Percentiles rank a stretch among this genome's conserved stretches.
Evolutionary conservation across 2,888 invertebrate species (phyloP).

Genomic region (Erebia aethiops): DNA sequence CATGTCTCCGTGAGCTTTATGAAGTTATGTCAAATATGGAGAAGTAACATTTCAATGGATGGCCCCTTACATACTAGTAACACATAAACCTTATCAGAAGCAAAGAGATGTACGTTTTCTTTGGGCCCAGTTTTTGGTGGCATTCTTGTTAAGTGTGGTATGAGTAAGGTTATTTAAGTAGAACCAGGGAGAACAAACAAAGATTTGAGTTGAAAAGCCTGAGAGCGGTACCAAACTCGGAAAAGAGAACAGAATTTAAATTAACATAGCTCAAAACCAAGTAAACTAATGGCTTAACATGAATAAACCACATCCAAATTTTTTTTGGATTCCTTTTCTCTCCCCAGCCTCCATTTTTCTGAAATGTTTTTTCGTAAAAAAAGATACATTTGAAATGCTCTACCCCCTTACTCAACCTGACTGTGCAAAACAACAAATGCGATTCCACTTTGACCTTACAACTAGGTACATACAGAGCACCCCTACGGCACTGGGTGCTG

Average conservation of each 20-base stretch:
- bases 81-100: conserved; percentile 21
- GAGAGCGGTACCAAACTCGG: no score
- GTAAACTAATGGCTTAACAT: no score
- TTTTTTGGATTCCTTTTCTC: no score
- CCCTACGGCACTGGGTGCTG: conserved; percentile 69
- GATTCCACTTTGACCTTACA: conserved; percentile 20
- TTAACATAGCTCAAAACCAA: no score
- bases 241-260: no score
- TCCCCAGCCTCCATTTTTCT: no score
- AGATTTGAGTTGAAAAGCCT: no score
- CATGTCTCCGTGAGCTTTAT: no score
- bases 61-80: neutral
- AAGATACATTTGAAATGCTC: neutral
- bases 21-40: neutral
- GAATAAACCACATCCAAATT: no score
- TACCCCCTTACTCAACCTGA: conserved; percentile 13
- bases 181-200: neutral
- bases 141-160: conserved; percentile 26
- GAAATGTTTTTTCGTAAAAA: no score
- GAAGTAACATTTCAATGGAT: neutral
- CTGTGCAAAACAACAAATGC: neutral
- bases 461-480: neutral
- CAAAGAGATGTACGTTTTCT: conserved; percentile 28
- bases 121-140: conserved; percentile 41
- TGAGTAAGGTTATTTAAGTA: conserved; percentile 6